These are phyloP conservation scores for Lutjanus argentimaculatus DNA, from an alignment of 2,797 vertebrate species.

Conservation along the genomic window DNA sequence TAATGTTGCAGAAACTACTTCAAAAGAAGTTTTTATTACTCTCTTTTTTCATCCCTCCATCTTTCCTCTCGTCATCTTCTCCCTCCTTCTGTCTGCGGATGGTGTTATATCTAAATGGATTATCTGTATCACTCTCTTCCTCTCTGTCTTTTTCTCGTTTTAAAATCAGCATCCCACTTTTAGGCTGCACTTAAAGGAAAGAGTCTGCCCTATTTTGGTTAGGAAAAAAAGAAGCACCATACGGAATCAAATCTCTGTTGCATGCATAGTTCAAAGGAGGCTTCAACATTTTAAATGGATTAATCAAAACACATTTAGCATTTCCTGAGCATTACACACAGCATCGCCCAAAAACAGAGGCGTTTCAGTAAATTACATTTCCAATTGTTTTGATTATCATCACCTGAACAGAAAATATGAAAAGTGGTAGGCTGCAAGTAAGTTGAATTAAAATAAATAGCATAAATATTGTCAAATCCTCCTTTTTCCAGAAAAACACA, in stretches of 20 bases:
- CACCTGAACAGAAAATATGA: slow-evolving; percentile 59
- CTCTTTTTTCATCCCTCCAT: slow-evolving; percentile 55
- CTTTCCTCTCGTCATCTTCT: slow-evolving; percentile 57
- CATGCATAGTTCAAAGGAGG: slow-evolving; percentile 66
- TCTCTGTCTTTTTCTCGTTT: slow-evolving; percentile 63
- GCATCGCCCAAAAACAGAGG: slow-evolving; percentile 46
- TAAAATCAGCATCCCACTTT: slow-evolving; percentile 67
- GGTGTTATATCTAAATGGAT: slow-evolving; percentile 76
- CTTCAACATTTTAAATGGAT: slow-evolving; percentile 70
- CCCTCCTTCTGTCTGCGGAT: slow-evolving; percentile 49
- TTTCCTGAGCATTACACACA: slow-evolving; percentile 46
- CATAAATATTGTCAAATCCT: slow-evolving; percentile 25
- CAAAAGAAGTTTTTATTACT: slow-evolving; percentile 68
- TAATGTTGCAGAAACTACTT: slow-evolving; percentile 79
- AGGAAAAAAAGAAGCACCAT: slow-evolving; percentile 21
- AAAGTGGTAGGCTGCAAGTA: slow-evolving; percentile 26
- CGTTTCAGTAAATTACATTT: slow-evolving; percentile 62
- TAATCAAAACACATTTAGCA: slow-evolving; percentile 73
- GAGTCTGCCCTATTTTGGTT: slow-evolving; percentile 65
- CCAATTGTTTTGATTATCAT: slow-evolving; percentile 57
- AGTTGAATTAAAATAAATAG: slow-evolving; percentile 35
- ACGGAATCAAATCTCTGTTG: slow-evolving; percentile 70
- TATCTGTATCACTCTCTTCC: slow-evolving; percentile 62
- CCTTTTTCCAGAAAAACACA: slow-evolving; percentile 11
- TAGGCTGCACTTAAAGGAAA: slow-evolving; percentile 58